A percentile compares a stretch with the other conserved stretches of the same genome.
phyloP scores from a whole-genome alignment of 2,113 vertebrate species.

The Tinamus guttatus region DNA sequence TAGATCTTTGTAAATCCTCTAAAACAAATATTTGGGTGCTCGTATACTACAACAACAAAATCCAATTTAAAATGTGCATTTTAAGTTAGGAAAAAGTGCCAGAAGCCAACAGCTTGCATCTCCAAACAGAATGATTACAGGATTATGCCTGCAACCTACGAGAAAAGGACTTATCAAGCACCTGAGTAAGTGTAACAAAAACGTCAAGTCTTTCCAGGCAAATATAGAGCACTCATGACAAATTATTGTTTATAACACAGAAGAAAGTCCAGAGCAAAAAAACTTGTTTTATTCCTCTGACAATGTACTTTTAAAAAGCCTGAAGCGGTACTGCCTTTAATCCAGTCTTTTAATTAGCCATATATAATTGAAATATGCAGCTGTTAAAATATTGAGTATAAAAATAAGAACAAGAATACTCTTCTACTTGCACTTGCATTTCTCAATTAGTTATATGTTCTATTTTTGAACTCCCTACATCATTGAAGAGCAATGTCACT shows the following conservation, averaged over 20 bases:
- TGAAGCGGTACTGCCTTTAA: conserved; percentile 17
- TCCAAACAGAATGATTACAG: neutral
- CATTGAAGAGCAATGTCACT: neutral
- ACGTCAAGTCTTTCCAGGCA: neutral
- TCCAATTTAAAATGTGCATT: neutral
- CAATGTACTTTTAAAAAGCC: conserved; percentile 1
- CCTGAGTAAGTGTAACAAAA: neutral
- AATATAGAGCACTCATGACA: neutral
- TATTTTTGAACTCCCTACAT: conserved; percentile 29
- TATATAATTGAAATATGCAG: conserved; percentile 26
- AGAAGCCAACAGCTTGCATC: neutral
- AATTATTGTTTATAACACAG: neutral
- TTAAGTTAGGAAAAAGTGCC: neutral
- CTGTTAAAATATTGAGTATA: conserved; percentile 40
- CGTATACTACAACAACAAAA: neutral
- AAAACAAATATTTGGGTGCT: neutral
- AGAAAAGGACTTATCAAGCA: rapidly evolving
- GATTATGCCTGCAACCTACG: neutral
- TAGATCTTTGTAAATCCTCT: neutral
- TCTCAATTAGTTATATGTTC: conserved; percentile 18
- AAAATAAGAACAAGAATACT: conserved; percentile 47
- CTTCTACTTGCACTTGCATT: conserved; percentile 37
- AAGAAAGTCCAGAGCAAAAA: neutral
- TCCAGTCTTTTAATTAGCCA: conserved; percentile 34
- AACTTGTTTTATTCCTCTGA: neutral